Evolutionary conservation across 2,113 vertebrate species (phyloP), one percentile per base, ranked within the genome.

Genomic region (Chloropsis cyanopogon): DNA sequence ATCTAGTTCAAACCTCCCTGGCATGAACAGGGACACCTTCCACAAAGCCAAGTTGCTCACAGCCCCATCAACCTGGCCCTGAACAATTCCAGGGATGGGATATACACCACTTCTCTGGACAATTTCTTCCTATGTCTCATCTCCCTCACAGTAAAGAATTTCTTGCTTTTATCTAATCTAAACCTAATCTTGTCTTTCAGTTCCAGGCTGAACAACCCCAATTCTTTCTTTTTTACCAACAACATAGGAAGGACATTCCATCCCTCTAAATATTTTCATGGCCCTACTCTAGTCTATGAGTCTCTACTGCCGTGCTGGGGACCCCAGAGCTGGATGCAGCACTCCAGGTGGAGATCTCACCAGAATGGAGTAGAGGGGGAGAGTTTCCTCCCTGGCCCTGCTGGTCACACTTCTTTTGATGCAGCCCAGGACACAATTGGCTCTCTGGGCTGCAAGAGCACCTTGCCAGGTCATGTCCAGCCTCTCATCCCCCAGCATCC

Each of bases 381-480:
- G n/a, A 24, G 11, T 41, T 24, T 16, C 15, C 5, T 54, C 29
- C 16, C 49, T 25, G 2, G 3, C 49, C 9, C 23, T 70, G 37
- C 46, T 37, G 65, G 7, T 56, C 65, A n/a, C n/a, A 4, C 11
- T 12, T 5, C 39, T 54, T 47, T 54, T 4, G 23, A 26, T 60
- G 83, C 37, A 60, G 53, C 47, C 47, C 64, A 70, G 47, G 39
- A 46, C 16, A 24, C 15, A 9, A 0, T 1, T 46, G n/a, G 33
- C 64, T 53, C n/a, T 53, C 64, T 53, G 14, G 54, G 23, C 39
- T 78, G 39, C 0, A 1, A 78, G 14, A 0, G 0, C 47, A 7
- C 64, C 11, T 46, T 23, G 39, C 37, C 26, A 22, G 39, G 26
- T 61, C 46, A 33, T 10, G 14, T 39, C 28, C 54, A 60, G 39